Evolutionary conservation across 1,140 invertebrate genomes (phyloP).

Genomic region (Drosophila nikananu): DNA sequence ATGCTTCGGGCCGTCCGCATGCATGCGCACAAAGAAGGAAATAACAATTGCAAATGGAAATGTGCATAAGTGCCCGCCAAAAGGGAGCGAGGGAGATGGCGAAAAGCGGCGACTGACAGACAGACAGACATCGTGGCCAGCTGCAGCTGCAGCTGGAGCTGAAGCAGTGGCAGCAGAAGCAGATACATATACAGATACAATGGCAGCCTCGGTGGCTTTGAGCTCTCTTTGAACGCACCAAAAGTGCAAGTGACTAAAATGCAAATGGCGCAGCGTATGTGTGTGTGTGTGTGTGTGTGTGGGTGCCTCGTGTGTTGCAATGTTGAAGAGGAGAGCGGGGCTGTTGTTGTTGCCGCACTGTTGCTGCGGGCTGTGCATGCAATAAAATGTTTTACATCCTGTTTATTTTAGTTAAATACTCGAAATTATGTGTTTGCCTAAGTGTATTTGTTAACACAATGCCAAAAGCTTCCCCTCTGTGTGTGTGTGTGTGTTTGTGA

Average conservation of each 20-base stretch:
- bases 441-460: constrained; percentile 82
- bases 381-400: constrained; percentile 84
- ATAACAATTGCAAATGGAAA: constrained; percentile 83
- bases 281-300: constrained; percentile 26
- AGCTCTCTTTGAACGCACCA: constrained; percentile 64
- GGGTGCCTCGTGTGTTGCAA: constrained; percentile 32
- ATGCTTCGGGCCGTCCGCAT: constrained; percentile 61
- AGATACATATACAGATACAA: constrained; percentile 6
- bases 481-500: background rate
- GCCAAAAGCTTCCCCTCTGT: constrained; percentile 24
- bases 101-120: constrained; percentile 30
- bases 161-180: background rate
- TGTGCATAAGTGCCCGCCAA: constrained; percentile 76
- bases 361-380: constrained; percentile 50
- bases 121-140: constrained; percentile 29
- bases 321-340: constrained; percentile 57
- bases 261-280: constrained; percentile 55
- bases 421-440: constrained; percentile 83
- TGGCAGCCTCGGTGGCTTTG: constrained; percentile 40
- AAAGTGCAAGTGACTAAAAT: constrained; percentile 83
- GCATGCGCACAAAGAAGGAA: constrained; percentile 70
- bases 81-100: constrained; percentile 25
- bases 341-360: background rate
- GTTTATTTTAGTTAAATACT: constrained; percentile 84
- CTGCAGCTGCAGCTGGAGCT: constrained; percentile 20